phyloP scores from a whole-genome alignment of 1,140 invertebrate species.

The Drosophila quadrilineata region DNA sequence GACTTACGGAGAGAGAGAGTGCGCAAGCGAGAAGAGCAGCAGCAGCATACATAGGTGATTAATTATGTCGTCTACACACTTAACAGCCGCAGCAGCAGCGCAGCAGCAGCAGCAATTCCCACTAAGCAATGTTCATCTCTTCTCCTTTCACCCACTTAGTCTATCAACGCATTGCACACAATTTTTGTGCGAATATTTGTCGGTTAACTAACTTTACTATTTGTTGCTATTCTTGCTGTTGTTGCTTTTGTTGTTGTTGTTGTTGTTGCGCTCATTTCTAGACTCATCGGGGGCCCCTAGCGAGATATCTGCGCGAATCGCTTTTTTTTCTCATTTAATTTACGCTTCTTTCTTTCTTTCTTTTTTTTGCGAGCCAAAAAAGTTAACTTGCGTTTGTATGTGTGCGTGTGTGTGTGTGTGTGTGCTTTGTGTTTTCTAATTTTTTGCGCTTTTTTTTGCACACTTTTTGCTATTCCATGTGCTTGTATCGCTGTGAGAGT shows the following conservation, averaged over 20 bases:
- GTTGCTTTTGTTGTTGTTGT: constrained; percentile 28
- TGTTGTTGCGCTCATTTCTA: constrained; percentile 50
- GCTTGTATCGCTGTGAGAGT: constrained; percentile 1
- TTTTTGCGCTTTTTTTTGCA: constrained; percentile 56
- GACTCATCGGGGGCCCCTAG: constrained; percentile 39
- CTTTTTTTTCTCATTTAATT: constrained; percentile 42
- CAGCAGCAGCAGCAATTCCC: not conserved
- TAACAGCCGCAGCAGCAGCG: constrained; percentile 5
- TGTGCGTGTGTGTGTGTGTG: constrained; percentile 27
- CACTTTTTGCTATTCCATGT: constrained; percentile 46
- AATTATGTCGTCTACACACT: constrained; percentile 42
- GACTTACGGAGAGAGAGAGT: too few relatives aligned
- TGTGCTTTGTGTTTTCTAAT: constrained; percentile 50
- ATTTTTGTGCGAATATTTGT: constrained; percentile 49
- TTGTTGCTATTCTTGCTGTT: constrained; percentile 29
- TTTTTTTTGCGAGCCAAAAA: constrained; percentile 40
- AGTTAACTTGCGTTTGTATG: constrained; percentile 45
- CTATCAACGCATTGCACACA: constrained; percentile 6
- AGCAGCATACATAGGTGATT: constrained; percentile 23
- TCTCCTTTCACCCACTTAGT: not conserved
- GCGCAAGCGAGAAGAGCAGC: not conserved
- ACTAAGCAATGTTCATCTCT: not conserved
- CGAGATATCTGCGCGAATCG: constrained; percentile 42
- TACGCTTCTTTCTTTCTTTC: constrained; percentile 30
- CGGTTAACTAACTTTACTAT: constrained; percentile 19